Conservation (phyloP, 2,888 invertebrate species). For the Papilio gigon region DNA sequence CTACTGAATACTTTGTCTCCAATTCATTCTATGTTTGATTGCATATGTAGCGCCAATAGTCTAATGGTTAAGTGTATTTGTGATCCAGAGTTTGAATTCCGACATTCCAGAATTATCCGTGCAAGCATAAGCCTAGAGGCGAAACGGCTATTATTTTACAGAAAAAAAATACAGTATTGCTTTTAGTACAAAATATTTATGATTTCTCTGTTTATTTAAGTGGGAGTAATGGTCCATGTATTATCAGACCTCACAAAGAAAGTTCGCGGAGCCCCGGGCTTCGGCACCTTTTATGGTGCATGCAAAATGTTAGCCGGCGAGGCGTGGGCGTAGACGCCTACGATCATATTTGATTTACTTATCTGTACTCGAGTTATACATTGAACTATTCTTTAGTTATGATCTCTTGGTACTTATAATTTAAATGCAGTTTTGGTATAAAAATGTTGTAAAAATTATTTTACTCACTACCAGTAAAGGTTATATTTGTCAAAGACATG, state of each 20-base stretch:
- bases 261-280: conserved; percentile 25
- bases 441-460: neutral
- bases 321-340: conserved; percentile 30
- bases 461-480: neutral
- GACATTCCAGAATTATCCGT: too few species aligned
- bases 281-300: conserved; percentile 29
- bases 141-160: too few species aligned
- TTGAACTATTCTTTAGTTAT: neutral
- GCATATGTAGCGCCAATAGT: too few species aligned
- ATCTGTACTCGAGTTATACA: conserved; percentile 2
- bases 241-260: conserved; percentile 28
- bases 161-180: too few species aligned
- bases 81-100: too few species aligned
- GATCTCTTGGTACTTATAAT: neutral
- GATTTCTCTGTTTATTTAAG: neutral
- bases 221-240: neutral
- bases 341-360: conserved; percentile 19
- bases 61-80: too few species aligned
- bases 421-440: neutral
- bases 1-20: neutral
- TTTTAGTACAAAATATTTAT: conserved; percentile 6
- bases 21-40: neutral
- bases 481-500: neutral
- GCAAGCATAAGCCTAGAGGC: too few species aligned
- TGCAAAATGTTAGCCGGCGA: conserved; percentile 19